Evolutionary conservation across 2,888 invertebrate genomes (phyloP), one percentile per base, ranked within the genome.

Genomic region (Halictus quadricinctus): DNA sequence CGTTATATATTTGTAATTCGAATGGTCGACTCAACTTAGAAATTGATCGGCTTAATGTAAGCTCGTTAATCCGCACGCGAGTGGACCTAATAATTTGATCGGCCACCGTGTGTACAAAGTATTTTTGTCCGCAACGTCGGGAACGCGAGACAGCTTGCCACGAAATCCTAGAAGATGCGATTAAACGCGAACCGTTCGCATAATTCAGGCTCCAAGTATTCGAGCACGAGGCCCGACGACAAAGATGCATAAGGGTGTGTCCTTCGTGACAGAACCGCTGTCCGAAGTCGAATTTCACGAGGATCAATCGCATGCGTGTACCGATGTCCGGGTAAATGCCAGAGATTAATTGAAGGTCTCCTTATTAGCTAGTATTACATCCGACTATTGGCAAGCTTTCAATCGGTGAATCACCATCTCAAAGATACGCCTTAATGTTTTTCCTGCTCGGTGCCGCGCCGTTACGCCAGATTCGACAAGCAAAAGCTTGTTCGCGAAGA

Each of bases 371-470:
- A 60, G 58, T n/a, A 43, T 75, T 46, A 50, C 50, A 36, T 48
- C 13, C 72, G 43, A 12, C n/a, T 21, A 25, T 54, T 80, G 80
- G 80, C 80, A 76, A 18, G 18, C 8, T 29, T 66, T 66, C 66
- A 66, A 66, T 36, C 36, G 66, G 18, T 66, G 66, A 66, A 66
- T 66, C 66, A 66, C 66, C 36, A 21, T 1, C 18, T 66, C 36
- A 66, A 66, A 66, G 36, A 66, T 66, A 36, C 18, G 15, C 66
- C 36, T 36, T 66, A 29, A 36, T 29, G 66, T 66, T 66, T 66
- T 66, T 66, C 66, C 29, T 66, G 66, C 36, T 66, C 66, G 66
- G 12, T 60, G 54, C 13, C 25, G 13, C 13, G 18, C 29, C 36
- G 18, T 29, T 29, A 29, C 29, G 29, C 29, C 29, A 29, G 29